Conservation (phyloP, 37 sponge, comb jelly and placozoan genomes). For the Lycopodina hypogea region DNA sequence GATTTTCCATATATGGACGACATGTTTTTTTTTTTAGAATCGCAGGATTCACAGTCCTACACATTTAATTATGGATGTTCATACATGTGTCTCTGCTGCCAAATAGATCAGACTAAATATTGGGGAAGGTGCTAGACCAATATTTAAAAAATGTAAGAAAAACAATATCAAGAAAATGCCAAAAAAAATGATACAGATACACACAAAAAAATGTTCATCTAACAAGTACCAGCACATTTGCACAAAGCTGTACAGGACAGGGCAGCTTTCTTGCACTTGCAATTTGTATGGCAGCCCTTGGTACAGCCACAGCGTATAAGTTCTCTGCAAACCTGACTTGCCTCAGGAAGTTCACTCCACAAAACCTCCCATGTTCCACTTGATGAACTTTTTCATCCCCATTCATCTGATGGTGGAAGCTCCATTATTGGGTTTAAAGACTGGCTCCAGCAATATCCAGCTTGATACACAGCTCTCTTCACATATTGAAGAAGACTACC, state of each 20-base stretch:
- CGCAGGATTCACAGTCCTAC: too few species aligned
- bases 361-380: slow-evolving; percentile 1
- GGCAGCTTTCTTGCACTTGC: background rate
- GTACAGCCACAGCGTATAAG: background rate
- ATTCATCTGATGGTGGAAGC: background rate
- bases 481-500: background rate
- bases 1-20: too few species aligned
- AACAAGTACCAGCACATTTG: background rate
- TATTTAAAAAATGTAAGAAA: background rate
- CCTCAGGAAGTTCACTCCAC: background rate
- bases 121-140: background rate
- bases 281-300: background rate
- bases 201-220: background rate
- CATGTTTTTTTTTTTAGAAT: too few species aligned
- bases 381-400: background rate
- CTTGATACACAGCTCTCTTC: background rate
- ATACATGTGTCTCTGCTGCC: too few species aligned
- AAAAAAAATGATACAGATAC: too few species aligned
- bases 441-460: background rate
- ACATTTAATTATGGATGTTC: too few species aligned
- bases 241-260: background rate
- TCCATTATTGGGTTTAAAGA: too few species aligned
- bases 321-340: background rate
- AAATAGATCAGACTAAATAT: too few species aligned
- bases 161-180: background rate